Evolutionary conservation across 2,797 vertebrate species (phyloP), one percentile per base, ranked within the genome.

Genomic region (Graptemys geographica): DNA sequence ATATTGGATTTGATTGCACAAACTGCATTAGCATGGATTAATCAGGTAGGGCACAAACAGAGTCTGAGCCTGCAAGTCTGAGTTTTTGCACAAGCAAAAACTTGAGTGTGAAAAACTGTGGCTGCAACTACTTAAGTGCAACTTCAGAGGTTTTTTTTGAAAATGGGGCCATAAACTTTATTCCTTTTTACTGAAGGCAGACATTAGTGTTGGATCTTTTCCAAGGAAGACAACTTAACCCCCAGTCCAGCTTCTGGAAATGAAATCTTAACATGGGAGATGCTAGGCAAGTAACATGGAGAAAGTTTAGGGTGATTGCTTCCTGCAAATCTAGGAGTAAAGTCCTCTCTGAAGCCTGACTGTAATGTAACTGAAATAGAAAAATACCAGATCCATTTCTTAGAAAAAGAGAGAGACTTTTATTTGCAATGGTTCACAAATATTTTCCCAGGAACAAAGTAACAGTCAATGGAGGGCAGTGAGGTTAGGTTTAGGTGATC

Each of bases 331-430:
- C 44, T 88, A 2, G 92, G 94, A 93, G 37, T 87, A 90, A 96
- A 96, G 92, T 87, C 91, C 89, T 53, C 81, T 85, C 92, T 27
- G 37, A 97, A 95, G 96, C 95, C 78, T 95, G 92, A 84, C 92
- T 2, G 0, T 88, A 51, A 86, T 47, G 74, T 90, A 86, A 91
- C 89, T 87, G 94, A 96, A 97, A 97, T 97, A 98, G 98, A 98
- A 98, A 98, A 98, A 83, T 97, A 97, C 98, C 94, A 95, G 97
- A 91, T 94, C 94, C 16, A 2, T 96, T 98, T 97, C 98, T 98
- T 98, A 97, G 96, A 96, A 96, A 96, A 92, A 92, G 92, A 97
- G 94, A 96, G 97, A 97, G 96, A 95, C 97, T 97, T 97, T 97
- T 98, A 97, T 98, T 98, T 98, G 97, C 97, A 94, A 65, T 96